Percentiles rank a stretch among this genome's conserved stretches.
Evolutionary conservation across 2,113 vertebrate genomes (phyloP).

Genomic region (Platichthys flesus): DNA sequence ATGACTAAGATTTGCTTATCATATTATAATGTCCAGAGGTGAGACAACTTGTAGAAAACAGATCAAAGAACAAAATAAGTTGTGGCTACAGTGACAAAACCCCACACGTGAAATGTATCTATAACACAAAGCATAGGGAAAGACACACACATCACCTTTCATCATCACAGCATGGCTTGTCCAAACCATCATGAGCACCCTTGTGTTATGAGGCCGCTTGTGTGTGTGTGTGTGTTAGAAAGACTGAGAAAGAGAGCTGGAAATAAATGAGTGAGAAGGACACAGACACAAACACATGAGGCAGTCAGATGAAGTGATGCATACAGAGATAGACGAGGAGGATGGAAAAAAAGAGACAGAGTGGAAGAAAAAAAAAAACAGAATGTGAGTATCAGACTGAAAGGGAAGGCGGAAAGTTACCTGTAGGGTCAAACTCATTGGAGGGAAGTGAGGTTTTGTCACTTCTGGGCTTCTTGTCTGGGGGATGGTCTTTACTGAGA

Average conservation of each 20-base stretch:
- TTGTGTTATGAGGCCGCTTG: constrained; percentile 24
- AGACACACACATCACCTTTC: constrained; percentile 20
- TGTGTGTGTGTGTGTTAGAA: constrained; percentile 20
- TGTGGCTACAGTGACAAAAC: constrained; percentile 9
- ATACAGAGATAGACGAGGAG: background rate
- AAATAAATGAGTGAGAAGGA: background rate
- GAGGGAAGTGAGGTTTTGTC: constrained; percentile 79
- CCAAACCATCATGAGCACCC: constrained; percentile 39
- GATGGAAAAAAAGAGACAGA: background rate
- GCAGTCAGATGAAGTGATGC: constrained; percentile 18
- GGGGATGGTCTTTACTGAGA: constrained; percentile 94
- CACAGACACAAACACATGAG: constrained; percentile 3
- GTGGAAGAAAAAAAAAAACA: constrained; percentile 15
- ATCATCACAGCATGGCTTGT: constrained; percentile 51
- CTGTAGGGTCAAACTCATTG: constrained; percentile 85
- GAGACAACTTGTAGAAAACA: background rate
- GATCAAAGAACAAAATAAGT: constrained; percentile 7
- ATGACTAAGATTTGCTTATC: background rate
- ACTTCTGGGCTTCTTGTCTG: constrained; percentile 96
- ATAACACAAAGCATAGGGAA: constrained; percentile 24
- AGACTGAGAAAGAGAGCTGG: background rate
- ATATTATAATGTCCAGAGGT: constrained; percentile 21
- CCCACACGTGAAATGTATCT: constrained; percentile 17
- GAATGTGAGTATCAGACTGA: background rate
- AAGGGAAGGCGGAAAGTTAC: constrained; percentile 59